phyloP scores from a whole-genome alignment of 53 echinoderm and acorn worm species.

The Zoroaster sp. region DNA sequence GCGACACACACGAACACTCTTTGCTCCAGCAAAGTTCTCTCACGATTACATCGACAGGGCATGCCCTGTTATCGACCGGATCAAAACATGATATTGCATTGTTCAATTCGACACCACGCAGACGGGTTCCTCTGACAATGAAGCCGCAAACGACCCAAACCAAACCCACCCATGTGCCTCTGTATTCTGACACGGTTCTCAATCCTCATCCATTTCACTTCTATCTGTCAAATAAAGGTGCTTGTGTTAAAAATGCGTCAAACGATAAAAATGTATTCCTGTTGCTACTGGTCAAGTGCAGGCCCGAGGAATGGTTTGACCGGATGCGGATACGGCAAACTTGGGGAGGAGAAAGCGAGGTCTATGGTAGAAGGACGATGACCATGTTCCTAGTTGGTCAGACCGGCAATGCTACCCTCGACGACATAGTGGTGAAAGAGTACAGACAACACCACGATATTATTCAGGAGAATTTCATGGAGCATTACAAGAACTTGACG shows the following conservation, averaged over 20 bases:
- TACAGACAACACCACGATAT: neutral
- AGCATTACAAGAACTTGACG: slow-evolving; percentile 15
- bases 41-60: too few relatives aligned
- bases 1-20: too few relatives aligned
- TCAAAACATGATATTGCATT: too few relatives aligned
- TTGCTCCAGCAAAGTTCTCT: too few relatives aligned
- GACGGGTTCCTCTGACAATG: too few relatives aligned
- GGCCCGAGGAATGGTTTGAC: neutral
- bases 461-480: slow-evolving; percentile 16
- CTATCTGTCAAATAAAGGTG: neutral
- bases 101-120: too few relatives aligned
- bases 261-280: neutral
- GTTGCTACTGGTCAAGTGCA: neutral
- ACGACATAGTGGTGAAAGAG: neutral
- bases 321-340: neutral
- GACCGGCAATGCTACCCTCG: neutral
- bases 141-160: too few relatives aligned
- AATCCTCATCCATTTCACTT: slow-evolving; percentile 13
- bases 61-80: too few relatives aligned
- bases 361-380: neutral
- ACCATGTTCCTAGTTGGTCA: slow-evolving; percentile 32
- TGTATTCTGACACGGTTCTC: too few relatives aligned
- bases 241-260: neutral
- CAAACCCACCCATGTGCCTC: too few relatives aligned
- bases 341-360: neutral